Percentiles rank a stretch among this genome's conserved stretches.
Evolutionary conservation across 2,797 vertebrate genomes (phyloP).

Genomic region (Sebastes taczanowskii): DNA sequence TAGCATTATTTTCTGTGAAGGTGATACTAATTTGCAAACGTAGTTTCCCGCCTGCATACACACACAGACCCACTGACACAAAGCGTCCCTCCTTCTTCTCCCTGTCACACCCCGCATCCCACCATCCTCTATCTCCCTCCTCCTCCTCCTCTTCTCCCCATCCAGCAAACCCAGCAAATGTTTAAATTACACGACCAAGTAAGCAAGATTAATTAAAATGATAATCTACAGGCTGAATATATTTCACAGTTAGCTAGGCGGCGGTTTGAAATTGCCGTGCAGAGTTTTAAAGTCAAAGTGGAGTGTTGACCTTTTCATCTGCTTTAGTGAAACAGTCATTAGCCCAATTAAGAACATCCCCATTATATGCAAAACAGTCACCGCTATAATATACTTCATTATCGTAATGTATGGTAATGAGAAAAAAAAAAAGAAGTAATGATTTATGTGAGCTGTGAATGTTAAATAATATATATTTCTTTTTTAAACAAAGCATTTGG

Average conservation of each 20-base stretch:
- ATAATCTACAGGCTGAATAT: constrained; percentile 82
- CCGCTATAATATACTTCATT: constrained; percentile 38
- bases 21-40: constrained; percentile 52
- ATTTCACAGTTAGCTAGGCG: constrained; percentile 77
- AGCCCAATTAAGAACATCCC: constrained; percentile 66
- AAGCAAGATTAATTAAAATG: constrained; percentile 89
- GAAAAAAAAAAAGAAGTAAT: neutral
- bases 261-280: constrained; percentile 70
- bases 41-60: constrained; percentile 23
- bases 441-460: constrained; percentile 36
- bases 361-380: constrained; percentile 47
- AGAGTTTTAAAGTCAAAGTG: constrained; percentile 72
- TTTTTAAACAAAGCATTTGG: constrained; percentile 32
- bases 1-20: constrained; percentile 39
- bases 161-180: constrained; percentile 77
- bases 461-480: constrained; percentile 42
- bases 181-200: constrained; percentile 88
- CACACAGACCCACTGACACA: constrained; percentile 46
- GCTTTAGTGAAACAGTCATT: constrained; percentile 67
- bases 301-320: constrained; percentile 68
- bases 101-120: constrained; percentile 49
- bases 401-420: constrained; percentile 55
- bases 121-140: constrained; percentile 39
- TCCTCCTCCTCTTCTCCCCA: constrained; percentile 30
- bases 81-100: constrained; percentile 30